A percentile compares a stretch with the other conserved stretches of the same genome.
Conservation (phyloP, 2,797 vertebrate species). For the Brachyrhaphis roseni region DNA sequence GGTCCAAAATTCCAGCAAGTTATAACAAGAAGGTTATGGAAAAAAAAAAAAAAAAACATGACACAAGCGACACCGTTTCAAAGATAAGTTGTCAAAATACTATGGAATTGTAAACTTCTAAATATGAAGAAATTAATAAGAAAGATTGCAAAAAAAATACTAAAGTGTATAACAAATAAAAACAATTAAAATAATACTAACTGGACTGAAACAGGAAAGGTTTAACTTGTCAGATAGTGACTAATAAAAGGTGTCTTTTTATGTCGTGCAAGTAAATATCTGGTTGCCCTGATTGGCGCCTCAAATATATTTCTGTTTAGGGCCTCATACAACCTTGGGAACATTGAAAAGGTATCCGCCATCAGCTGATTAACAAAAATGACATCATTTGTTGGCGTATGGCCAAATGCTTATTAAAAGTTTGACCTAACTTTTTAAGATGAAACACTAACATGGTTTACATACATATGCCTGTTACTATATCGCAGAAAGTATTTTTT, state of each 20-base stretch:
- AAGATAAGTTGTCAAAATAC: neutral
- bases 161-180: neutral
- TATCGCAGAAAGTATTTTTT: neutral
- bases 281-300: neutral
- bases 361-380: slow-evolving; percentile 50
- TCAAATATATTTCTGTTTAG: neutral
- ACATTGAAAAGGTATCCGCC: slow-evolving; percentile 9
- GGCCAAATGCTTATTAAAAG: slow-evolving; percentile 25
- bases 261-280: neutral
- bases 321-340: no score
- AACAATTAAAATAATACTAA: neutral
- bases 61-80: neutral
- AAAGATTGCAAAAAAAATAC: neutral
- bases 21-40: neutral
- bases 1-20: neutral
- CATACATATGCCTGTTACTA: no score
- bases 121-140: neutral
- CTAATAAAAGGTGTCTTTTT: neutral
- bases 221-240: neutral
- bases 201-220: neutral
- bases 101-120: neutral
- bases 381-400: slow-evolving; percentile 51
- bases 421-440: neutral
- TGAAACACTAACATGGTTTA: neutral
- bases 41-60: neutral